A percentile compares a stretch with the other conserved stretches of the same genome.
These are phyloP conservation scores for Drosophila grimshawi DNA, from an alignment of 1,140 invertebrate genomes.

Conservation along the genomic window DNA sequence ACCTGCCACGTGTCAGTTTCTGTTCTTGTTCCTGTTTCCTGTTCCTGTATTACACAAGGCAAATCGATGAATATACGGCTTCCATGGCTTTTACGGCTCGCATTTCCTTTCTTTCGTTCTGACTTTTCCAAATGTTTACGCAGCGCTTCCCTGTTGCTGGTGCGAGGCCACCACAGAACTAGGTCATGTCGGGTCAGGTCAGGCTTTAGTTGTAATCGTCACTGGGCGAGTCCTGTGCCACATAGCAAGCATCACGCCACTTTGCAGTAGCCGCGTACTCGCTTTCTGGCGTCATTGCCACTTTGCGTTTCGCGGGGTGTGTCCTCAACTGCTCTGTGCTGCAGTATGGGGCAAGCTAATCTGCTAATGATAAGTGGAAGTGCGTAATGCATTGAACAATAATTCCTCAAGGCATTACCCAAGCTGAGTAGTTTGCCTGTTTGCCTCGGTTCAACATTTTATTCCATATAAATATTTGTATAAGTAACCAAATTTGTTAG, in stretches of 20 bases:
- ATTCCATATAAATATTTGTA: too few relatives aligned
- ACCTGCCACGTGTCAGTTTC: not conserved
- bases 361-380: conserved; percentile 43
- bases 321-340: conserved; percentile 2
- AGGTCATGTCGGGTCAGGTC: conserved; percentile 62
- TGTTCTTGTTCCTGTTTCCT: conserved; percentile 2
- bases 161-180: conserved; percentile 51
- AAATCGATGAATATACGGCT: conserved; percentile 53
- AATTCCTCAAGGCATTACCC: too few relatives aligned
- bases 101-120: conserved; percentile 15
- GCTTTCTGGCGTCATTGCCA: conserved; percentile 53
- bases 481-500: too few relatives aligned
- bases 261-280: not conserved
- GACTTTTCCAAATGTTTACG: conserved; percentile 47
- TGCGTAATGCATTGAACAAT: too few relatives aligned
- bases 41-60: conserved; percentile 39
- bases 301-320: conserved; percentile 33
- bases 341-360: conserved; percentile 38
- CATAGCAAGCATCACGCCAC: conserved; percentile 61
- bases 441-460: too few relatives aligned
- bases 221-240: too few relatives aligned
- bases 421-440: too few relatives aligned
- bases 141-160: not conserved
- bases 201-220: not conserved
- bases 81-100: conserved; percentile 48